phyloP scores from a whole-genome alignment of 53 echinoderm and acorn worm species.

The Echinometra lucunter region DNA sequence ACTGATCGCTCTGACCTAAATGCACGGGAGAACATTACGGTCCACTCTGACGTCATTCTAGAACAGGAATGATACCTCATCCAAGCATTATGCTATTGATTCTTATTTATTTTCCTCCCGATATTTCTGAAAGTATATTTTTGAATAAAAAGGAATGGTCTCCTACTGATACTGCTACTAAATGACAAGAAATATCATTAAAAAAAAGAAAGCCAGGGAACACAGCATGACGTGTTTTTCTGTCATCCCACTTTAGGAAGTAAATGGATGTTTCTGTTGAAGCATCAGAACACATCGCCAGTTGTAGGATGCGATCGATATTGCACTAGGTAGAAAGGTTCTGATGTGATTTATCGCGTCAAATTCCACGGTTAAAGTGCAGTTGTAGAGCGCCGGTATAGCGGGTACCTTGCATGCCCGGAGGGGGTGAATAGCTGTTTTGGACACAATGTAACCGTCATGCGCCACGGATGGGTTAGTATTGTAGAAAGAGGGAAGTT shows the following conservation, averaged over 20 bases:
- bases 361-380: slow-evolving; percentile 55
- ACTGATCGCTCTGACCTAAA: slow-evolving; percentile 33
- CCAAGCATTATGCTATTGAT: neutral
- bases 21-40: neutral
- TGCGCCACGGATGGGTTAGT: neutral
- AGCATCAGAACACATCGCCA: slow-evolving; percentile 1
- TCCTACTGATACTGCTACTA: no score
- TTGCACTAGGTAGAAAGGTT: neutral
- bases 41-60: neutral
- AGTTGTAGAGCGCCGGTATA: neutral
- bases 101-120: neutral
- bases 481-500: neutral
- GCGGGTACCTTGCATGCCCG: neutral
- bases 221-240: neutral
- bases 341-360: slow-evolving; percentile 31
- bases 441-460: neutral
- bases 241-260: neutral
- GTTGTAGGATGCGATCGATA: slow-evolving; percentile 22
- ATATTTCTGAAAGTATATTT: no score
- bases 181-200: no score
- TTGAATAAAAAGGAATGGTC: no score
- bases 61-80: neutral
- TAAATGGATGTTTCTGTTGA: neutral
- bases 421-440: neutral
- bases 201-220: no score